Evolutionary conservation across 2,888 invertebrate species (phyloP).

Genomic region (Caenorhabditis wallacei): DNA sequence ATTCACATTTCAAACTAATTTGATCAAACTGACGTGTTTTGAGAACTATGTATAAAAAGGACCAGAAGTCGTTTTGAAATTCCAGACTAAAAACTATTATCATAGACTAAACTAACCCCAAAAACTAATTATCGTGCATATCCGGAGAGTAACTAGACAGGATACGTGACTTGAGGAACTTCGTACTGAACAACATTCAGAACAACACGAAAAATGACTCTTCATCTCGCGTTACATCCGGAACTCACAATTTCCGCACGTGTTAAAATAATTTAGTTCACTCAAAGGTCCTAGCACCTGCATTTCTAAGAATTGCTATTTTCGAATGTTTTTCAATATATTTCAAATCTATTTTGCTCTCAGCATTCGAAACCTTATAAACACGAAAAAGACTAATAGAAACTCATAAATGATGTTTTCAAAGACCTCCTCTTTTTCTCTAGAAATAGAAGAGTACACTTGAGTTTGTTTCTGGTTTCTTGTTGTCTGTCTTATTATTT

Average conservation of each 20-base stretch:
- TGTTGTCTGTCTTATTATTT: conserved; percentile 2
- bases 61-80: neutral
- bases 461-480: conserved; percentile 27
- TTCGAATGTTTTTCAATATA: neutral
- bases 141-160: too few relatives aligned
- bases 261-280: neutral
- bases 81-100: too few relatives aligned
- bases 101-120: too few relatives aligned
- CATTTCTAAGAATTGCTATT: neutral
- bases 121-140: too few relatives aligned
- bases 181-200: too few relatives aligned
- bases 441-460: conserved; percentile 32
- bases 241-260: neutral
- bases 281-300: neutral
- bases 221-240: neutral
- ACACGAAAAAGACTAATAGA: conserved; percentile 11
- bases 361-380: conserved; percentile 15
- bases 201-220: neutral
- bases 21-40: too few relatives aligned
- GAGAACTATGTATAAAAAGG: too few relatives aligned
- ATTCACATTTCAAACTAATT: neutral
- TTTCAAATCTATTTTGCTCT: neutral
- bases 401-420: conserved; percentile 30
- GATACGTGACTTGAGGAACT: too few relatives aligned
- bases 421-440: neutral